Conservation (phyloP, 2,797 vertebrate genomes). For the Lagocephalus sceleratus region DNA sequence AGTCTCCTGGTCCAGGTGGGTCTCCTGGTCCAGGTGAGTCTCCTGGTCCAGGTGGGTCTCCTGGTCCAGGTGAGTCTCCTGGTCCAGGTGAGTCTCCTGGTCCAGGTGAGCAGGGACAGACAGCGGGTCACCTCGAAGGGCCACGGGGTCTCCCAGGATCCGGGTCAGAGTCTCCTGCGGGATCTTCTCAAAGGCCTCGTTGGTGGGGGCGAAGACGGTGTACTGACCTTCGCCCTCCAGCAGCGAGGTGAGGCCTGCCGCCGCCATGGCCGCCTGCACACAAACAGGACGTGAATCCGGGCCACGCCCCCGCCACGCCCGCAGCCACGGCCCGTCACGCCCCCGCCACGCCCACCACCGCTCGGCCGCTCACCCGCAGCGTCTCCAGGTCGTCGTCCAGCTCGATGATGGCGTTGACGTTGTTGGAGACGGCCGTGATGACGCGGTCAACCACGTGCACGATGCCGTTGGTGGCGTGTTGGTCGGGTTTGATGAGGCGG, state of each 20-base stretch:
- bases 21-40: neutral
- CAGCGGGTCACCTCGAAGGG: slow-evolving; percentile 82
- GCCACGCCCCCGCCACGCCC: too few species aligned
- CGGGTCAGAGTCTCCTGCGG: slow-evolving; percentile 85
- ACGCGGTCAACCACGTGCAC: slow-evolving; percentile 96
- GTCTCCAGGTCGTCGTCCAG: slow-evolving; percentile 89
- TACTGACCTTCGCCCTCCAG: slow-evolving; percentile 86
- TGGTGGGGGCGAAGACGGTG: slow-evolving; percentile 92
- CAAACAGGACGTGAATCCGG: neutral
- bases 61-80: neutral
- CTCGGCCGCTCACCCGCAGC: slow-evolving; percentile 85
- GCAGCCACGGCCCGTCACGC: neutral
- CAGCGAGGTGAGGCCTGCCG: slow-evolving; percentile 84
- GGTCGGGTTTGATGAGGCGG: slow-evolving; percentile 91
- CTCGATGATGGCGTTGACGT: slow-evolving; percentile 84
- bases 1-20: too few species aligned
- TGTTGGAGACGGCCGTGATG: slow-evolving; percentile 89
- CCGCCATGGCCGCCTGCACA: slow-evolving; percentile 85
- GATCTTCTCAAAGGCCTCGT: slow-evolving; percentile 94
- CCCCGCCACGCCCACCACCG: too few species aligned
- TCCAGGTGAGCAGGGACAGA: neutral
- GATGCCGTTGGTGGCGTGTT: slow-evolving; percentile 94
- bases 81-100: neutral
- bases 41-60: too few species aligned
- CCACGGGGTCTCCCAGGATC: slow-evolving; percentile 91